Percentiles rank a stretch among this genome's conserved stretches.
These are phyloP conservation scores for Dinomys branickii DNA, from an alignment of 2,113 vertebrate species.

Conservation along the genomic window DNA sequence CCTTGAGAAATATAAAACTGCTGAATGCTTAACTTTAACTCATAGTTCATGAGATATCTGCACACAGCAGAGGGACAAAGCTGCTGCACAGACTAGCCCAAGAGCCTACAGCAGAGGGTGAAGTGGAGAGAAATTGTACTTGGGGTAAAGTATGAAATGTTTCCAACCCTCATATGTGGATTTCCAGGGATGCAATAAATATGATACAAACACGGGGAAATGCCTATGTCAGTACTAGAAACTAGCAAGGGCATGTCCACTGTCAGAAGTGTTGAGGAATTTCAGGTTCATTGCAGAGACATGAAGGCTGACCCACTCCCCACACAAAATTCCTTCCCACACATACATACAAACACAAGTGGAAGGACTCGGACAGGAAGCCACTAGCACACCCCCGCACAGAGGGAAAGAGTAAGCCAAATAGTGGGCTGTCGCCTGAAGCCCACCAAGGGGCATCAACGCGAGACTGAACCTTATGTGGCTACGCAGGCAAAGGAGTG, in stretches of 20 bases:
- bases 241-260: neutral
- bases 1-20: neutral
- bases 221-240: neutral
- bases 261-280: neutral
- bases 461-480: no score
- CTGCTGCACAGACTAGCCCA: no score
- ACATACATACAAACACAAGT: neutral
- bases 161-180: neutral
- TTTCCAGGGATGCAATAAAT: neutral
- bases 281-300: neutral
- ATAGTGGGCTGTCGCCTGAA: neutral
- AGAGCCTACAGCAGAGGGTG: neutral
- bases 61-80: neutral
- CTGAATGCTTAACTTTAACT: neutral
- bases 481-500: neutral
- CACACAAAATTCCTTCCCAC: neutral
- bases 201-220: neutral
- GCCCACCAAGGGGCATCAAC: neutral
- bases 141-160: neutral
- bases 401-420: neutral
- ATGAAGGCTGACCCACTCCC: neutral
- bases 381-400: neutral
- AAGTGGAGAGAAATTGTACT: neutral
- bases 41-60: neutral
- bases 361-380: neutral